These are phyloP conservation scores for Halotydeus destructor DNA, from an alignment of 1,140 invertebrate species.

Conservation along the genomic window DNA sequence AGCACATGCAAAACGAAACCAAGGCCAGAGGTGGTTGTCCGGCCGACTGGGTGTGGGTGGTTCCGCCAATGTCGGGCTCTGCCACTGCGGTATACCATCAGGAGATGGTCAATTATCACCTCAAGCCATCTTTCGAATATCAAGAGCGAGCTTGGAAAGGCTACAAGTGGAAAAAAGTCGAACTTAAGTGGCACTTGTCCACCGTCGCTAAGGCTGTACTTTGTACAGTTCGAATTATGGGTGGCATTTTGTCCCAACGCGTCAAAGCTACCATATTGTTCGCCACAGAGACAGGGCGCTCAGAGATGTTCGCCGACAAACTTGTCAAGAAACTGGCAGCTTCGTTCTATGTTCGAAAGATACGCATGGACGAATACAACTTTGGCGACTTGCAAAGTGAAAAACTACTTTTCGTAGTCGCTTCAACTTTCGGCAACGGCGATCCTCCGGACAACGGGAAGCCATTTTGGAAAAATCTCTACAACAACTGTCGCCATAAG, in stretches of 20 bases:
- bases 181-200: neutral
- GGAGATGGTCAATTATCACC: constrained; percentile 22
- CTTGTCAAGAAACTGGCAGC: constrained; percentile 19
- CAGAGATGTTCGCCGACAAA: constrained; percentile 22
- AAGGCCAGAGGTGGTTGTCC: constrained; percentile 22
- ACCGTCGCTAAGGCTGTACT: constrained; percentile 9
- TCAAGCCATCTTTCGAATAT: constrained; percentile 24
- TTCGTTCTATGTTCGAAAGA: constrained; percentile 21
- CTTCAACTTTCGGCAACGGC: constrained; percentile 26
- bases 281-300: constrained; percentile 25
- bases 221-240: constrained; percentile 7
- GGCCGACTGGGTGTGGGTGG: constrained; percentile 26
- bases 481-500: neutral
- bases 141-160: constrained; percentile 11
- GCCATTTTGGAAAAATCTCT: constrained; percentile 10
- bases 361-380: constrained; percentile 24
- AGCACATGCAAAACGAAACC: constrained; percentile 23
- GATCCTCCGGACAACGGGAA: constrained; percentile 26
- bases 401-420: constrained; percentile 22
- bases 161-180: constrained; percentile 6
- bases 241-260: constrained; percentile 15
- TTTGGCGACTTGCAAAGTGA: constrained; percentile 20
- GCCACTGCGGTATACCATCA: constrained; percentile 22
- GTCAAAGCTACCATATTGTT: constrained; percentile 22
- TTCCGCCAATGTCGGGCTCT: constrained; percentile 21